Conservation (phyloP, 2,888 invertebrate species). For the Drosophila nigritarsus region DNA sequence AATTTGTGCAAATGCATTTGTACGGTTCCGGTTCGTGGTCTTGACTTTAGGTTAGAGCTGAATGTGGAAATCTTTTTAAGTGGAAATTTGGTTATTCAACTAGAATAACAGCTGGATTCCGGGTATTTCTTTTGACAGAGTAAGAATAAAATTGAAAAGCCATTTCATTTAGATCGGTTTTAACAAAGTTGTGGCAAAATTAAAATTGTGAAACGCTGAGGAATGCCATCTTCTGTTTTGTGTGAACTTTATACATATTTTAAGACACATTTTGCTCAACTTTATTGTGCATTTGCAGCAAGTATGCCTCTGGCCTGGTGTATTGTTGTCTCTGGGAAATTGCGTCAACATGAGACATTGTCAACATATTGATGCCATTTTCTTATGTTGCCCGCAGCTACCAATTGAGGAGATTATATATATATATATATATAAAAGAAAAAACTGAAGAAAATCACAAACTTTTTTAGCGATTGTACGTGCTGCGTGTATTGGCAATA, state of each 20-base stretch:
- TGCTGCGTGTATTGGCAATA: slow-evolving; percentile 38
- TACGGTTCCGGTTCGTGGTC: not conserved
- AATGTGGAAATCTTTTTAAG: not conserved
- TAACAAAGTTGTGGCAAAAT: no score
- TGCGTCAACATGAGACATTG: slow-evolving; percentile 61
- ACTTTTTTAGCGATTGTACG: slow-evolving; percentile 39
- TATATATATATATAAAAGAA: slow-evolving; percentile 13
- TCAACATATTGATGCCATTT: slow-evolving; percentile 55
- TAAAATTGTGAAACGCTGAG: not conserved
- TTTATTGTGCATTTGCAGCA: slow-evolving; percentile 35
- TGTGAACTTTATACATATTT: slow-evolving; percentile 5
- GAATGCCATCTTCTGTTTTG: not conserved
- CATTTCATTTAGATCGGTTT: not conserved
- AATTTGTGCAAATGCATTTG: not conserved
- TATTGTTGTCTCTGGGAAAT: slow-evolving; percentile 56
- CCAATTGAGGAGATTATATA: slow-evolving; percentile 12
- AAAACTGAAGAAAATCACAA: slow-evolving; percentile 31
- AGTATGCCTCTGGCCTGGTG: slow-evolving; percentile 15
- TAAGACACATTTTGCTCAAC: slow-evolving; percentile 8
- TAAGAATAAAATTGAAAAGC: not conserved
- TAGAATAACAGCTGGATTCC: not conserved
- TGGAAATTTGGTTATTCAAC: not conserved
- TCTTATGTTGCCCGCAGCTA: slow-evolving; percentile 41
- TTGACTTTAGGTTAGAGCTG: not conserved
- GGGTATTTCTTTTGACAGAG: not conserved